Conservation (phyloP, 2,797 vertebrate genomes). For the Gymnodraco acuticeps region DNA sequence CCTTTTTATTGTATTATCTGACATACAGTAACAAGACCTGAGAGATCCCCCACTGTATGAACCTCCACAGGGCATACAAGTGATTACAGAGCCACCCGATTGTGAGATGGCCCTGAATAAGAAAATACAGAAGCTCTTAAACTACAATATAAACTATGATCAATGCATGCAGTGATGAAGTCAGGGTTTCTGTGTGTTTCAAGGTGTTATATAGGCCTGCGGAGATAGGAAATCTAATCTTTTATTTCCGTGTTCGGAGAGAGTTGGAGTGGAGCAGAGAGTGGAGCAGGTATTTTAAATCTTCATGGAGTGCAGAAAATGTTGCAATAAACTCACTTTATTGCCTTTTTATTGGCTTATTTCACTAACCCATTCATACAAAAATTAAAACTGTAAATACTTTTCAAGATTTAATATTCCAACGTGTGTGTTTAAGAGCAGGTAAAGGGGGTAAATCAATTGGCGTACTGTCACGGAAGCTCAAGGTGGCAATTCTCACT, state of each 20-base stretch:
- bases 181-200: background rate
- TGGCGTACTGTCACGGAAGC: conserved; percentile 39
- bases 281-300: background rate
- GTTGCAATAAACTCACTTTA: background rate
- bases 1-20: conserved; percentile 54
- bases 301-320: background rate
- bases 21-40: conserved; percentile 52
- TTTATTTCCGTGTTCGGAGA: background rate
- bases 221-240: conserved; percentile 22
- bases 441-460: conserved; percentile 24
- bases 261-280: background rate
- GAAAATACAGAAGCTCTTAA: conserved; percentile 25
- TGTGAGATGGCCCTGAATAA: conserved; percentile 7
- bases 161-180: background rate
- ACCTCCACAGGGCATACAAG: conserved; percentile 50
- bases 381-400: background rate
- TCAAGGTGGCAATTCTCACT: conserved; percentile 67
- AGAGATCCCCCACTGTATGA: conserved; percentile 65
- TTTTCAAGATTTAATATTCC: background rate
- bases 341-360: background rate
- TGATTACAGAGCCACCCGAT: conserved; percentile 46
- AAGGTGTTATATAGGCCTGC: background rate
- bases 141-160: conserved; percentile 5
- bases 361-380: background rate
- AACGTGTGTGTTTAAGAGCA: background rate